Base-by-base conservation (phyloP, 2,113 vertebrate species). In the Clinocottus analis region DNA sequence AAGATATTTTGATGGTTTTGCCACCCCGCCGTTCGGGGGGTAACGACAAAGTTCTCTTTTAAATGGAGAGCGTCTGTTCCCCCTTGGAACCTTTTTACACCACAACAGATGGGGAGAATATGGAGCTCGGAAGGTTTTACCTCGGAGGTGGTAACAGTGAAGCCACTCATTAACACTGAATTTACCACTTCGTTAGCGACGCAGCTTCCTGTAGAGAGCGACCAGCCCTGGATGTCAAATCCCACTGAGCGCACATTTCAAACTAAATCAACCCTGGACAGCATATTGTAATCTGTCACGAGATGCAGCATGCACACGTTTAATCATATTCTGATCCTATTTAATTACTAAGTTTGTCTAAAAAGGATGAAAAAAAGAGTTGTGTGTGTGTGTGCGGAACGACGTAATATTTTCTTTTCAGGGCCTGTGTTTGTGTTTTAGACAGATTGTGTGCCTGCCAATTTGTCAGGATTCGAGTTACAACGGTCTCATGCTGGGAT, bases 151-250 rank as follows among this genome's bases (percentile, higher is more conserved):
- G 95, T 96, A 98, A 96, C 97, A 98, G 96, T 97, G 97, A 97
- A 97, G 96, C 96, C 96, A 97, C 96, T 99, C 97, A 99, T 99
- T 99, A 99, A 98, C 97, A 96, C 98, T 98, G 97, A 99, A 99
- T 99, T 99, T 99, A 98, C 96, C 97, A 98, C 97, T 99, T 99
- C 90, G 96, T 99, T 99, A 99, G 96, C 97, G 92, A 95, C 82
- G n/a, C 93, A 89, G 95, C 96, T 98, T 98, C 97, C 97, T 97
- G 97, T 96, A 96, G 97, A 96, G 97, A 96, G 95, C 91, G 94
- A 94, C 95, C 95, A 95, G 95, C 96, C 77, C 86, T 90, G 93
- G 89, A 95, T 96, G 93, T 96, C 94, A 95, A 56, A 79, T 95
- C 95, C 94, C 95, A 94, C 93, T 87, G 93, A 96, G 95, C 91